Evolutionary conservation across 2,797 vertebrate genomes (phyloP).

Genomic region (Crax fasciolata): DNA sequence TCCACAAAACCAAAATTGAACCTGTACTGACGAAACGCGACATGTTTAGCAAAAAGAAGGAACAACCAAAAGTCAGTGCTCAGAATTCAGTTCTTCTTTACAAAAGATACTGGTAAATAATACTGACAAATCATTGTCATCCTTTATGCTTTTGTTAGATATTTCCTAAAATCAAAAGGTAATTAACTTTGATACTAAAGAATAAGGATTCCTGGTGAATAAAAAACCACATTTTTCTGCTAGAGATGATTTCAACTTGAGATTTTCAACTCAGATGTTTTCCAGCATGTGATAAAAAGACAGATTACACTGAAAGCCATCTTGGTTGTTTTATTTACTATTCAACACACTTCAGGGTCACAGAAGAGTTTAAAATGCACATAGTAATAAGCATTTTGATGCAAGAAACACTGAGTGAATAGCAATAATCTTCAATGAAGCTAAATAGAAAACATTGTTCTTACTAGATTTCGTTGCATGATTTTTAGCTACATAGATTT

Average conservation of each 20-base stretch:
- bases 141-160: background rate
- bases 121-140: background rate
- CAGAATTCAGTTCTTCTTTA: background rate
- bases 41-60: background rate
- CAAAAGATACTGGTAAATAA: background rate
- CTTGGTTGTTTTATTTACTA: conserved; percentile 51
- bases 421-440: conserved; percentile 11
- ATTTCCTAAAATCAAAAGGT: background rate
- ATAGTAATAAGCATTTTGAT: background rate
- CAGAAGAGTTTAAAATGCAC: conserved; percentile 26
- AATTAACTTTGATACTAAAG: conserved; percentile 21
- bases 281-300: background rate
- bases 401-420: background rate
- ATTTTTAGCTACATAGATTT: background rate
- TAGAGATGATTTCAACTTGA: background rate
- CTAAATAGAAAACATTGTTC: background rate
- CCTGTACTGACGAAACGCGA: background rate
- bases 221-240: conserved; percentile 7
- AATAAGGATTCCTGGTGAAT: background rate
- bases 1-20: background rate
- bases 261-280: conserved; percentile 27
- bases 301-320: conserved; percentile 7
- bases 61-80: background rate
- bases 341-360: conserved; percentile 12
- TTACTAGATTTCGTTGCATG: background rate